Conservation (phyloP, 2,888 invertebrate genomes). For the Netelia melanura region DNA sequence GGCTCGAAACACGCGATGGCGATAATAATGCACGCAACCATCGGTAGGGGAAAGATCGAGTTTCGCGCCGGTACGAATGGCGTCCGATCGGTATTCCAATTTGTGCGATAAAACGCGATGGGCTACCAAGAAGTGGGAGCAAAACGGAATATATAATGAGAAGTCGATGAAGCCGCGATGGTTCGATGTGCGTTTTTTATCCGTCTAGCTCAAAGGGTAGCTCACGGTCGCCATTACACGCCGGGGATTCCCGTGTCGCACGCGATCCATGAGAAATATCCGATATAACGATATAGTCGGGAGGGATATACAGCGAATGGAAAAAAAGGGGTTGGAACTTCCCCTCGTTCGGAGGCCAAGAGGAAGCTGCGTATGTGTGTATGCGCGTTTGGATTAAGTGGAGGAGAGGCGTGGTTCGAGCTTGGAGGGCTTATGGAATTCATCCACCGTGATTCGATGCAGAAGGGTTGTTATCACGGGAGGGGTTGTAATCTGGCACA, state of each 20-base stretch:
- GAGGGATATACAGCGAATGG: too few relatives aligned
- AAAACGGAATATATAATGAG: conserved; percentile 50
- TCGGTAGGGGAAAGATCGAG: conserved; percentile 31
- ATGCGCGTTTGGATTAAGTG: neutral
- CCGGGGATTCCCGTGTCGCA: conserved; percentile 44
- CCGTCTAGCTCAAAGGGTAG: conserved; percentile 21
- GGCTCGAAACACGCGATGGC: conserved; percentile 26
- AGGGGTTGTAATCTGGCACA: neutral
- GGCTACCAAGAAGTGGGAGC: conserved; percentile 62
- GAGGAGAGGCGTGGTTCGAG: conserved; percentile 58
- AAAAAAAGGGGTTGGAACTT: conserved; percentile 56
- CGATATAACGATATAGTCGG: neutral
- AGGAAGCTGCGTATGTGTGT: conserved; percentile 24
- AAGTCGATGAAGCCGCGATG: neutral
- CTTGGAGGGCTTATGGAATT: conserved; percentile 17
- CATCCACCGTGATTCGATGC: conserved; percentile 34
- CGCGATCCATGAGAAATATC: conserved; percentile 45
- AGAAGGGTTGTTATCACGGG: conserved; percentile 1
- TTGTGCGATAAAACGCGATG: conserved; percentile 17
- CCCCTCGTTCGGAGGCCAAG: conserved; percentile 32
- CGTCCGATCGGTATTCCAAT: conserved; percentile 40
- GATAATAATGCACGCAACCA: conserved; percentile 53
- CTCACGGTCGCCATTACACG: conserved; percentile 42
- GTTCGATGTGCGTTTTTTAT: conserved; percentile 16
- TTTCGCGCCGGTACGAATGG: conserved; percentile 28